Conservation (phyloP, 2,888 invertebrate genomes). For the Brachylomia viminalis region DNA sequence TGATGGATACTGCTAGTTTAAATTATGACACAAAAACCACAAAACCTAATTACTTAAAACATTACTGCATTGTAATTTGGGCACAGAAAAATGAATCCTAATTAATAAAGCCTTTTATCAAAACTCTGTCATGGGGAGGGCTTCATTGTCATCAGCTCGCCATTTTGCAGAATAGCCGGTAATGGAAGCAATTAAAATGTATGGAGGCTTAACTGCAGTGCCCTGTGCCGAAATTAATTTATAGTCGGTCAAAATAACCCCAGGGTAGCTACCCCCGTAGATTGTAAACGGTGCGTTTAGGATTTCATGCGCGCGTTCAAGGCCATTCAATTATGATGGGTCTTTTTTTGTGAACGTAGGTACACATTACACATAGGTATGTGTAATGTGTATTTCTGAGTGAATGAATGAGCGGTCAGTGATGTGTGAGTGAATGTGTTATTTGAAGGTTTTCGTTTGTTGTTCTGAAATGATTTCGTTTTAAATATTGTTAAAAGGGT, state of each 20-base stretch:
- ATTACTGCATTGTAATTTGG: slow-evolving; percentile 38
- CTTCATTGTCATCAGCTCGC: slow-evolving; percentile 84
- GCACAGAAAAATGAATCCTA: slow-evolving; percentile 74
- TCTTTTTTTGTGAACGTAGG: slow-evolving; percentile 48
- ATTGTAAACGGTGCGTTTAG: slow-evolving; percentile 80
- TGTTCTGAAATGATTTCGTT: slow-evolving; percentile 24
- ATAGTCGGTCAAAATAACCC: slow-evolving; percentile 87
- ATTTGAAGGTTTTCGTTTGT: not conserved
- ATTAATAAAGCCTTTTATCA: slow-evolving; percentile 78
- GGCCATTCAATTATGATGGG: slow-evolving; percentile 57
- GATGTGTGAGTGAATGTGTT: slow-evolving; percentile 2
- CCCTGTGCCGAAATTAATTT: slow-evolving; percentile 89
- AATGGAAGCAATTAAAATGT: slow-evolving; percentile 90
- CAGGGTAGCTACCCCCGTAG: slow-evolving; percentile 71
- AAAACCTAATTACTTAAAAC: slow-evolving; percentile 25
- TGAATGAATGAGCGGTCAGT: slow-evolving; percentile 37
- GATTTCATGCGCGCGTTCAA: slow-evolving; percentile 66
- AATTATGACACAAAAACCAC: not conserved
- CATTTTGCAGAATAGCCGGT: slow-evolving; percentile 87
- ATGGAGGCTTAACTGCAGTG: slow-evolving; percentile 90
- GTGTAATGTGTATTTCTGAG: slow-evolving; percentile 12
- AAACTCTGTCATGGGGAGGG: slow-evolving; percentile 73
- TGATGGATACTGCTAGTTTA: too few relatives aligned
- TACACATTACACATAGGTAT: too few relatives aligned
- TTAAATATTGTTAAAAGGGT: slow-evolving; percentile 8